Conservation (phyloP, 2,888 invertebrate genomes). For the Andrena trimmerana region DNA sequence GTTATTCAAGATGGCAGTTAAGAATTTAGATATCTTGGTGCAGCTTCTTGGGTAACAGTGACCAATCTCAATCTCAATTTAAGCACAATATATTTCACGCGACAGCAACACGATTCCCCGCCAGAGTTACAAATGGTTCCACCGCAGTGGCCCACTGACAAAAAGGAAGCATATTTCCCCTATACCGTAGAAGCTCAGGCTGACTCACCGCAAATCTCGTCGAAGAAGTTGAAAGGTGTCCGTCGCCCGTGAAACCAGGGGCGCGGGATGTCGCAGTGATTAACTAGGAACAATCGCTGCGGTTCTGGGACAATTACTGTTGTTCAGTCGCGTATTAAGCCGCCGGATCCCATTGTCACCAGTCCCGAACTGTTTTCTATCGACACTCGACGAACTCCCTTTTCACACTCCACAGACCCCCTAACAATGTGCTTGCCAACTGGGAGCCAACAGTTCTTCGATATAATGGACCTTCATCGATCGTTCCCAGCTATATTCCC, state of each 20-base stretch:
- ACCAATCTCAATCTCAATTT: too few species aligned
- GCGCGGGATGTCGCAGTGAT: conserved; percentile 9
- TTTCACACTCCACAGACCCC: conserved; percentile 33
- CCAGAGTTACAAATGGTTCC: background rate
- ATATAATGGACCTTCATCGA: background rate
- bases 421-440: background rate
- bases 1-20: too few species aligned
- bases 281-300: conserved; percentile 32
- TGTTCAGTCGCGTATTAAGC: conserved; percentile 41
- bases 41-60: too few species aligned
- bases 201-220: conserved; percentile 43
- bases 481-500: background rate
- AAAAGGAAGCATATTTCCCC: background rate
- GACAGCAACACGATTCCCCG: background rate
- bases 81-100: background rate
- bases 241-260: background rate
- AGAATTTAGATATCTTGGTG: too few species aligned
- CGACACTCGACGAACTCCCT: conserved; percentile 7
- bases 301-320: conserved; percentile 15
- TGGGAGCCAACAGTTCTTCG: background rate
- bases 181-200: background rate
- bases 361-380: conserved; percentile 25
- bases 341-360: conserved; percentile 20
- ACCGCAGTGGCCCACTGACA: background rate
- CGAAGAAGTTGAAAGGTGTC: conserved; percentile 8